These are phyloP conservation scores for Anas platyrhynchos DNA, from an alignment of 2,113 vertebrate species.

Conservation along the genomic window DNA sequence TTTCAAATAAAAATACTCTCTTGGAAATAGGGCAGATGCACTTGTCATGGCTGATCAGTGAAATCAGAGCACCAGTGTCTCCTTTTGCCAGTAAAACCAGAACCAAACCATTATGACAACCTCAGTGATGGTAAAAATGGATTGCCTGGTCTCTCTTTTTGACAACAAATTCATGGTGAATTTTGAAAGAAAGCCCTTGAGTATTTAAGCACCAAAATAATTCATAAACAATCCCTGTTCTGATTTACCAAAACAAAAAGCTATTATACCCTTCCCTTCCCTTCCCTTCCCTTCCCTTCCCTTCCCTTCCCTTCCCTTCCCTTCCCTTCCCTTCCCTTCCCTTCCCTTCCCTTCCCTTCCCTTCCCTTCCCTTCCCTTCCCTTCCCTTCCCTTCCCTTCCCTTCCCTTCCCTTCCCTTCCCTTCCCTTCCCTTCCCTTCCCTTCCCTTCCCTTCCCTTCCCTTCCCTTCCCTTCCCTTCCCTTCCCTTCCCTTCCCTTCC, in stretches of 20 bases:
- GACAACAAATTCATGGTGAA: not conserved
- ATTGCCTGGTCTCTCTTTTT: slow-evolving; percentile 14
- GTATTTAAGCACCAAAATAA: not conserved
- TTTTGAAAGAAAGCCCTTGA: slow-evolving; percentile 10
- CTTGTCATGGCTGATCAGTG: not conserved
- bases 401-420: too few relatives aligned
- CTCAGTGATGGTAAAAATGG: not conserved
- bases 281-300: too few relatives aligned
- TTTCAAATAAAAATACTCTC: not conserved
- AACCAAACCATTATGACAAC: not conserved
- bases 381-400: too few relatives aligned
- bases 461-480: too few relatives aligned
- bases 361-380: too few relatives aligned
- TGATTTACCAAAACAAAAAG: not conserved
- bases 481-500: too few relatives aligned
- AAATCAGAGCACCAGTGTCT: not conserved
- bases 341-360: too few relatives aligned
- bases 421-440: too few relatives aligned
- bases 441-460: too few relatives aligned
- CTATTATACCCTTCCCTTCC: too few relatives aligned
- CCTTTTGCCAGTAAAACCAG: slow-evolving; percentile 8
- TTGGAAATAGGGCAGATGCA: not conserved
- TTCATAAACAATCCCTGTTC: not conserved
- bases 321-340: too few relatives aligned
- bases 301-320: too few relatives aligned